A percentile compares a stretch with the other conserved stretches of the same genome.
Conservation (phyloP, 2,113 vertebrate genomes). For the Cavia aperea region DNA sequence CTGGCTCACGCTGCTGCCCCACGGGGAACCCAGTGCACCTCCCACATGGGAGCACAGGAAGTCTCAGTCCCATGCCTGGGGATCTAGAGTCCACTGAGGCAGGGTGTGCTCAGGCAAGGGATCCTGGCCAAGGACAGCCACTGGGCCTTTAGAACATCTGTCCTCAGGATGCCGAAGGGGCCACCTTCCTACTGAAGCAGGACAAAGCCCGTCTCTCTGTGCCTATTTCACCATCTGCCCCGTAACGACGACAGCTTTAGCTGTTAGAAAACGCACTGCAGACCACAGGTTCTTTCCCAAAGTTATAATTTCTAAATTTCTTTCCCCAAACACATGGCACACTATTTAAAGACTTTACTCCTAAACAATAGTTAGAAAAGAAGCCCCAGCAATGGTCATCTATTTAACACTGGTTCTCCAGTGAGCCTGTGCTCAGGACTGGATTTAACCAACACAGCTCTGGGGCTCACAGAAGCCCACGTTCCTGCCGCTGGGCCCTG, state of each 20-base stretch:
- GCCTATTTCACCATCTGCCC: background rate
- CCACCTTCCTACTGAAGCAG: background rate
- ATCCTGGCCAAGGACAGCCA: background rate
- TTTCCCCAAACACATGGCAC: background rate
- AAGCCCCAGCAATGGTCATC: background rate
- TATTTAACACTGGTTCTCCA: too few species aligned
- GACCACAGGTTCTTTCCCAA: background rate
- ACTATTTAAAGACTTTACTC: background rate
- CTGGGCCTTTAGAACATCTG: background rate
- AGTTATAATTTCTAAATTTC: background rate
- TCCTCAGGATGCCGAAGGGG: too few species aligned
- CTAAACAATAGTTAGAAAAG: background rate
- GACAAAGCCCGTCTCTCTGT: background rate
- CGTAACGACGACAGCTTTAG: background rate
- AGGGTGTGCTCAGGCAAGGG: accelerated
- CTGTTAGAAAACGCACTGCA: background rate
- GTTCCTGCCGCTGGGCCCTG: too few species aligned
- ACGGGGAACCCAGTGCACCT: too few species aligned
- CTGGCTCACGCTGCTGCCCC: background rate
- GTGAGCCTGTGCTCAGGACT: background rate
- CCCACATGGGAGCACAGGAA: background rate
- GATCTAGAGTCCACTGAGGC: too few species aligned
- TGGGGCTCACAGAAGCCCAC: accelerated
- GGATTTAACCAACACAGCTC: background rate
- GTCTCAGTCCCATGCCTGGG: background rate